Evolutionary conservation across 2,113 vertebrate genomes (phyloP).

Genomic region (Zonotrichia leucophrys): DNA sequence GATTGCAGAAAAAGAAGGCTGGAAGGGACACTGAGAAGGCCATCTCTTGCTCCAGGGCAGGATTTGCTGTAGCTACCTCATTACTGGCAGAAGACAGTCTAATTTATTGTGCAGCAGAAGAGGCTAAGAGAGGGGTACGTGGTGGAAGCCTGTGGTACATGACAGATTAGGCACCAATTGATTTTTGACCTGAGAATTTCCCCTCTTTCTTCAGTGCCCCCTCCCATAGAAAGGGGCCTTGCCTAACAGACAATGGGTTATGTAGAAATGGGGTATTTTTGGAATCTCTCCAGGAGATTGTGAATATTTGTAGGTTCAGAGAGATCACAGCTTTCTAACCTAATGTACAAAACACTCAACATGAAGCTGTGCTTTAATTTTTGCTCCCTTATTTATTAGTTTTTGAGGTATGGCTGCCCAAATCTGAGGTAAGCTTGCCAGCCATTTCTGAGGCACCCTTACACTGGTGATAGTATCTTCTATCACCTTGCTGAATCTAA

Average conservation of each 20-base stretch:
- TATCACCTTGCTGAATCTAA: neutral
- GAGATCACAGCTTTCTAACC: neutral
- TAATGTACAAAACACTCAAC: neutral
- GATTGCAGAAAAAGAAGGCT: neutral
- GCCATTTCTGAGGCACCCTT: neutral
- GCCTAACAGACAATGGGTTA: neutral
- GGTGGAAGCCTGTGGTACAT: neutral
- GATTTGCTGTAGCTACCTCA: neutral
- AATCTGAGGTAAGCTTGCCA: neutral
- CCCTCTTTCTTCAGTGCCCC: neutral
- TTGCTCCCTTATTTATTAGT: neutral
- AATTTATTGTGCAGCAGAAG: neutral
- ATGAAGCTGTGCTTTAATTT: neutral
- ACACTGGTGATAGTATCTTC: neutral
- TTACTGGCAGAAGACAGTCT: neutral
- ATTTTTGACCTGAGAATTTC: neutral
- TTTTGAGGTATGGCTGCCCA: neutral
- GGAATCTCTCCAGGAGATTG: neutral
- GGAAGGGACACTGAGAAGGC: neutral
- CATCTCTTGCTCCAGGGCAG: neutral
- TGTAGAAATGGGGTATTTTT: neutral
- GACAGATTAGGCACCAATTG: neutral
- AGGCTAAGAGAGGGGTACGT: neutral
- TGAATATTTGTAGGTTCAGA: neutral
- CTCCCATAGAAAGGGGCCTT: neutral